phyloP scores from a whole-genome alignment of 2,888 invertebrate genomes.

The Caradrina kadenii region DNA sequence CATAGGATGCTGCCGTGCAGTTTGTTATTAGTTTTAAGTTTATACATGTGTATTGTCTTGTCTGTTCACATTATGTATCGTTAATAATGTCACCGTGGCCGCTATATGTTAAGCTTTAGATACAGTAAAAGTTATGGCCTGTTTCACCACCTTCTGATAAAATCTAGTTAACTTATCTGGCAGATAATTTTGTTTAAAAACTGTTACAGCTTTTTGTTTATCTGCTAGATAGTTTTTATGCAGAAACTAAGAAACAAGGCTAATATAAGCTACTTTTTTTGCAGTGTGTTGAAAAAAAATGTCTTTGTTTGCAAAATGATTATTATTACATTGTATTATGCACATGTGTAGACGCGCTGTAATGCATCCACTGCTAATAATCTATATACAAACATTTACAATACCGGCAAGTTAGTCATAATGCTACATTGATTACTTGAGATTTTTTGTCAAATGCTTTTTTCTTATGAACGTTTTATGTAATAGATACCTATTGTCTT shows the following conservation, averaged over 20 bases:
- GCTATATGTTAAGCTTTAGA: not conserved
- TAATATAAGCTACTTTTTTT: not conserved
- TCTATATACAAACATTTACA: not conserved
- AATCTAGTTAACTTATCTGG: not conserved
- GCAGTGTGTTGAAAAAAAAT: conserved; percentile 4
- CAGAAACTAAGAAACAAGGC: not conserved
- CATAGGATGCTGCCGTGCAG: conserved; percentile 44
- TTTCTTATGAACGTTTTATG: not conserved
- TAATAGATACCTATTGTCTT: not conserved
- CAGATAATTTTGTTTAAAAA: not conserved
- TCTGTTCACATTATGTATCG: conserved; percentile 21
- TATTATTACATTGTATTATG: not conserved
- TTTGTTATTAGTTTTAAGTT: conserved; percentile 39
- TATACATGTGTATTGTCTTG: conserved; percentile 28
- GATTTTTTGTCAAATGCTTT: not conserved
- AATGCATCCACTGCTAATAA: not conserved
- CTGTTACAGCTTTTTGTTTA: not conserved
- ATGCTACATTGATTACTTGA: not conserved
- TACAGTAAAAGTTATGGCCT: not conserved
- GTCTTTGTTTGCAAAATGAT: conserved; percentile 2
- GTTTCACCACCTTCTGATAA: not conserved
- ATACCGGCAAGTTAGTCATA: not conserved
- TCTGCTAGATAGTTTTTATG: not conserved
- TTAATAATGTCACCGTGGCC: not conserved
- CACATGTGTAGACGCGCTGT: not conserved